Evolutionary conservation across 2,113 vertebrate genomes (phyloP).

Genomic region (Chaetodon trifascialis): DNA sequence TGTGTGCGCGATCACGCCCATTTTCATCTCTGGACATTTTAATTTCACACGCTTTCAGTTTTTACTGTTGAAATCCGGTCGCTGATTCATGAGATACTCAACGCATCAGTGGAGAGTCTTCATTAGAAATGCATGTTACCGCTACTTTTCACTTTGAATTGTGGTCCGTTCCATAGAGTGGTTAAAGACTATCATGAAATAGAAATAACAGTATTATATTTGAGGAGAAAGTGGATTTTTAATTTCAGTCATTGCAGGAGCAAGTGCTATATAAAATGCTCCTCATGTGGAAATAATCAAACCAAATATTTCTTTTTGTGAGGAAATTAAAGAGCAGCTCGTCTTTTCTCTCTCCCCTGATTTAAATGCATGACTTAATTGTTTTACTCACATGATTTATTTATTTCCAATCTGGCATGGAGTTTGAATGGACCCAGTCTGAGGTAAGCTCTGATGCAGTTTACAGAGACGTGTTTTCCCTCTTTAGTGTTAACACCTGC

Average conservation of each 20-base stretch:
- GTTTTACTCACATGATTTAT: slow-evolving; percentile 23
- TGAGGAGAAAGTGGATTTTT: slow-evolving; percentile 12
- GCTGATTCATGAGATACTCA: slow-evolving; percentile 65
- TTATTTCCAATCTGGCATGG: background rate
- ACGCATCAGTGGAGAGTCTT: slow-evolving; percentile 56
- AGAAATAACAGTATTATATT: slow-evolving; percentile 38
- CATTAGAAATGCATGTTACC: slow-evolving; percentile 67
- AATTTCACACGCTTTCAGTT: slow-evolving; percentile 80
- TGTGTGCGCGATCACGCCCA: slow-evolving; percentile 37
- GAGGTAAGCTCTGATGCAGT: slow-evolving; percentile 9
- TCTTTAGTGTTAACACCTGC: slow-evolving; percentile 15
- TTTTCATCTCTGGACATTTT: slow-evolving; percentile 71
- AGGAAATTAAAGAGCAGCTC: slow-evolving; percentile 49
- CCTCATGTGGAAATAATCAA: slow-evolving; percentile 36
- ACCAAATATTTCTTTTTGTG: slow-evolving; percentile 19
- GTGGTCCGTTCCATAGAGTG: slow-evolving; percentile 23
- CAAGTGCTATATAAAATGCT: slow-evolving; percentile 16
- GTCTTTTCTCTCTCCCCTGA: slow-evolving; percentile 2
- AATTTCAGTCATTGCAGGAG: slow-evolving; percentile 12
- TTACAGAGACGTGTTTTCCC: slow-evolving; percentile 16
- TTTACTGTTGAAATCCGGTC: slow-evolving; percentile 50
- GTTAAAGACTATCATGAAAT: slow-evolving; percentile 30
- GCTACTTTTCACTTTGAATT: slow-evolving; percentile 53
- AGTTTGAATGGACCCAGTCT: slow-evolving; percentile 32
- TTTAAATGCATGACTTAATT: slow-evolving; percentile 22